phyloP scores from a whole-genome alignment of 2,888 invertebrate species.

The Nomada hirtipes region DNA sequence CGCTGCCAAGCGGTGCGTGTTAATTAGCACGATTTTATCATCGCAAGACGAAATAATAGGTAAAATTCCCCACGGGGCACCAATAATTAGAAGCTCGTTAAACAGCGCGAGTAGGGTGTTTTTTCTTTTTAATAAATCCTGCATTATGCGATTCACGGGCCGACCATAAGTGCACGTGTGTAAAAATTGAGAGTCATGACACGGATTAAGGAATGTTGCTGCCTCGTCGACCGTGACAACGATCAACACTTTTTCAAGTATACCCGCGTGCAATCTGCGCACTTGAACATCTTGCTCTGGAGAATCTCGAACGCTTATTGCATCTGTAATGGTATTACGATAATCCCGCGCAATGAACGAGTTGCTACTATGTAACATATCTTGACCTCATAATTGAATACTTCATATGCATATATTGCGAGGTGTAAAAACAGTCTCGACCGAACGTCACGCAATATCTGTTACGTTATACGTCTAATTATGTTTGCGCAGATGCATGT shows the following conservation, averaged over 20 bases:
- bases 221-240: slow-evolving; percentile 14
- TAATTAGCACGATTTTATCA: slow-evolving; percentile 46
- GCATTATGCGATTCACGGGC: slow-evolving; percentile 3
- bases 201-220: slow-evolving; percentile 15
- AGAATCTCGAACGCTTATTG: too few relatives aligned
- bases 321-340: too few relatives aligned
- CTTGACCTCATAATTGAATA: too few relatives aligned
- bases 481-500: too few relatives aligned
- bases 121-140: background rate
- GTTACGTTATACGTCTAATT: too few relatives aligned
- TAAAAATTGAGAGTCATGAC: slow-evolving; percentile 33
- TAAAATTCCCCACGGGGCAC: slow-evolving; percentile 5
- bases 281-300: too few relatives aligned
- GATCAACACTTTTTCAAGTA: background rate
- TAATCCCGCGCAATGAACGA: too few relatives aligned
- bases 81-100: slow-evolving; percentile 40
- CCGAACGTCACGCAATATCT: too few relatives aligned
- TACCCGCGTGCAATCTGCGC: too few relatives aligned
- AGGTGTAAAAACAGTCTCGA: too few relatives aligned
- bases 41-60: slow-evolving; percentile 22
- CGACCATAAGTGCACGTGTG: background rate
- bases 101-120: slow-evolving; percentile 22
- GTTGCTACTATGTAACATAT: too few relatives aligned
- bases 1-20: slow-evolving; percentile 40
- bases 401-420: too few relatives aligned